Percentiles rank a stretch among this genome's conserved stretches.
These are phyloP conservation scores for Trypoxylus dichotomus DNA, from an alignment of 1,140 invertebrate genomes.

Conservation along the genomic window DNA sequence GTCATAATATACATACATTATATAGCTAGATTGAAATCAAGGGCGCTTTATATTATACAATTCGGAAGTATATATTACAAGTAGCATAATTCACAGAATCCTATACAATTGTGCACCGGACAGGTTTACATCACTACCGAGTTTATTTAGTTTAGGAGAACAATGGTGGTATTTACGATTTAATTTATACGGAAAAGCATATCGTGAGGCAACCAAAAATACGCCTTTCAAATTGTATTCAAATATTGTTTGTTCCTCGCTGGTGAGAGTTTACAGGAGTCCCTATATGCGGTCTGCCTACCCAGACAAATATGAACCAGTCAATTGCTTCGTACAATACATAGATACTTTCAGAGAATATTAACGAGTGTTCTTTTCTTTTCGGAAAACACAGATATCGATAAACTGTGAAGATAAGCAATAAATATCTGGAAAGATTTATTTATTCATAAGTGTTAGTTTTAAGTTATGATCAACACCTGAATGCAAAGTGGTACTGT, in stretches of 20 bases:
- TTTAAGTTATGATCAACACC: no score
- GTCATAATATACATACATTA: no score
- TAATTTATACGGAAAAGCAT: neutral
- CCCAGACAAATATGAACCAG: neutral
- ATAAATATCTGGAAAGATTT: neutral
- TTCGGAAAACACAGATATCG: neutral
- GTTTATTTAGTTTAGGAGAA: conserved; percentile 7
- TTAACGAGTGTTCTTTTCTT: neutral
- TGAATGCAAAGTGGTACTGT: no score
- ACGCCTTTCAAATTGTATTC: conserved; percentile 19
- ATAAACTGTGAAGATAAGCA: neutral
- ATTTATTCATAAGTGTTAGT: conserved; percentile 5
- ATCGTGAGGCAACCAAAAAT: neutral
- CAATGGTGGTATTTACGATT: neutral
- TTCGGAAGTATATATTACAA: neutral
- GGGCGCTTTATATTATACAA: neutral
- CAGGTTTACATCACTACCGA: neutral
- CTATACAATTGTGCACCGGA: neutral
- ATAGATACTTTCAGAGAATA: neutral
- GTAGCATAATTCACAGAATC: neutral
- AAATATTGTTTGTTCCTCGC: conserved; percentile 2
- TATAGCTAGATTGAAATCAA: neutral
- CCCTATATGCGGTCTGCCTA: neutral
- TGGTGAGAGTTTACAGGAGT: neutral
- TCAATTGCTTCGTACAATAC: neutral